phyloP scores from a whole-genome alignment of 2,113 vertebrate genomes.

The Perognathus longimembris region DNA sequence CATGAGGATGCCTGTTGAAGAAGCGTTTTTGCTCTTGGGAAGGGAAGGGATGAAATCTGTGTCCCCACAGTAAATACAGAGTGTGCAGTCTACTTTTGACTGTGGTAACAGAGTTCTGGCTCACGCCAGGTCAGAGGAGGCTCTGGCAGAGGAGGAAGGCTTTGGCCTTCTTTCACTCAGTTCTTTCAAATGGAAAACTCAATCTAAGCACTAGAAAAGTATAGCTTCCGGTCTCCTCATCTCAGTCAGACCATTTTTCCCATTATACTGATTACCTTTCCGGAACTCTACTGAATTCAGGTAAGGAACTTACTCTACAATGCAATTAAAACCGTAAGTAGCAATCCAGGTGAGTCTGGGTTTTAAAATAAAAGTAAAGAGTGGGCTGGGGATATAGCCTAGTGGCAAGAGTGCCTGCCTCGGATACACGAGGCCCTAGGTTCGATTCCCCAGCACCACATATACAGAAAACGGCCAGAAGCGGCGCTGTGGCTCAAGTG shows the following conservation, averaged over 20 bases:
- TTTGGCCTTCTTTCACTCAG: accelerated
- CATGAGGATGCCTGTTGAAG: constrained; percentile 21
- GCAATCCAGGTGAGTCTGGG: neutral
- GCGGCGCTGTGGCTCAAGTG: too few relatives aligned
- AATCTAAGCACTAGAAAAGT: neutral
- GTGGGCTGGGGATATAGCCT: too few relatives aligned
- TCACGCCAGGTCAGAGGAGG: neutral
- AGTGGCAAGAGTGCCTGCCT: too few relatives aligned
- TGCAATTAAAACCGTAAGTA: constrained; percentile 3
- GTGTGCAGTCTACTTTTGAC: neutral
- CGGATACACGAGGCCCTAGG: too few relatives aligned
- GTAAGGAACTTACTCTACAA: neutral
- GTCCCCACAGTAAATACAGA: neutral
- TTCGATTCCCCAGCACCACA: too few relatives aligned
- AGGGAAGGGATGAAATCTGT: neutral
- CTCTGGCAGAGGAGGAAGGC: neutral
- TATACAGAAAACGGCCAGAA: too few relatives aligned
- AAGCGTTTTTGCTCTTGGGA: neutral
- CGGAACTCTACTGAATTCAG: neutral
- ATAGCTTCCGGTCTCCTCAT: neutral
- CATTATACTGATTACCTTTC: neutral
- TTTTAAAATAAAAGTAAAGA: constrained; percentile 13
- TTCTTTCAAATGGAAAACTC: neutral
- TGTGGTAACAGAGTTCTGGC: neutral
- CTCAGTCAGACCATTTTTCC: neutral